These are phyloP conservation scores for Protaetia brevitarsis DNA, from an alignment of 1,140 invertebrate species.

Conservation along the genomic window DNA sequence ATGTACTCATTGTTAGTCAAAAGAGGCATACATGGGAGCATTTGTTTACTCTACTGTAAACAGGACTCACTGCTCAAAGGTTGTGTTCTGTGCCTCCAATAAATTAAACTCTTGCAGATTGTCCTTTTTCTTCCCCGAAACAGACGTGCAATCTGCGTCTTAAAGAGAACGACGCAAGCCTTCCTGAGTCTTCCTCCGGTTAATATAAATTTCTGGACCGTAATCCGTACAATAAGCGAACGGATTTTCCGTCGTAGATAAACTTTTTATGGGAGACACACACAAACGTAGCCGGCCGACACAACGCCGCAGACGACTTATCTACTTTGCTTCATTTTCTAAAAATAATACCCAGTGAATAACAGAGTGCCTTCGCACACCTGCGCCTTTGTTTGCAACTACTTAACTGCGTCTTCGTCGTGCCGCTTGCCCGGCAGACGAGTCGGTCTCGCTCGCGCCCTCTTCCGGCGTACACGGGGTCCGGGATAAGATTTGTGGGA, in stretches of 20 bases:
- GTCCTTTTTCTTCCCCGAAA: too few species aligned
- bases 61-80: too few species aligned
- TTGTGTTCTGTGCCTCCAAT: too few species aligned
- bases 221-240: slow-evolving; percentile 21
- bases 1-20: too few species aligned
- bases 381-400: slow-evolving; percentile 32
- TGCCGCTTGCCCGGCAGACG: background rate
- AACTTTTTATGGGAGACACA: slow-evolving; percentile 25
- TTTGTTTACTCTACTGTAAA: too few species aligned
- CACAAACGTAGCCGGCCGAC: background rate
- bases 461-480: slow-evolving; percentile 2
- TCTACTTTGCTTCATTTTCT: slow-evolving; percentile 31
- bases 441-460: background rate
- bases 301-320: slow-evolving; percentile 22
- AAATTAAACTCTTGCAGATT: too few species aligned
- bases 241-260: slow-evolving; percentile 21
- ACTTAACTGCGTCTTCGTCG: slow-evolving; percentile 28
- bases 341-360: slow-evolving; percentile 33
- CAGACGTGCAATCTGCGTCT: too few species aligned
- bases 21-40: too few species aligned
- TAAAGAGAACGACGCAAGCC: background rate
- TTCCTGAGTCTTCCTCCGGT: background rate
- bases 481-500: slow-evolving; percentile 22
- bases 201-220: slow-evolving; percentile 4
- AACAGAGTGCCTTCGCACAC: slow-evolving; percentile 27